A percentile compares a stretch with the other conserved stretches of the same genome.
Evolutionary conservation across 1,140 invertebrate species (phyloP).

Genomic region (Melitaea cinxia): DNA sequence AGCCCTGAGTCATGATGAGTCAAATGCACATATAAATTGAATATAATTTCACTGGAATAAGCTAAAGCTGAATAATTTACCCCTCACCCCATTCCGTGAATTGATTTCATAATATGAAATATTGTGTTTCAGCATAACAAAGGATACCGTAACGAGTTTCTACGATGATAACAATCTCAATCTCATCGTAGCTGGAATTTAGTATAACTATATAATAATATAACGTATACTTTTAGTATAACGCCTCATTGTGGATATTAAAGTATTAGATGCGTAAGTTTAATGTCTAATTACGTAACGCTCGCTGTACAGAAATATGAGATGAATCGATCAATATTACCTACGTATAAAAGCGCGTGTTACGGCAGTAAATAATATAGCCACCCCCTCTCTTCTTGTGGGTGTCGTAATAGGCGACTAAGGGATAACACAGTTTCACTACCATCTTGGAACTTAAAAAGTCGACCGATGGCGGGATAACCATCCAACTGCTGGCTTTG

Average conservation of each 20-base stretch:
- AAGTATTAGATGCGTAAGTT: neutral
- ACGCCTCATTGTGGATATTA: neutral
- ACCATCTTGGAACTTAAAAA: too few species aligned
- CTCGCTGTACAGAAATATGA: neutral
- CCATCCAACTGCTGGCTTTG: too few species aligned
- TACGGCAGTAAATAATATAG: too few species aligned
- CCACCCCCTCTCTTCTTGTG: too few species aligned
- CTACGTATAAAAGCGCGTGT: too few species aligned
- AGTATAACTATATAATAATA: too few species aligned
- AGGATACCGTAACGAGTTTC: constrained; percentile 27
- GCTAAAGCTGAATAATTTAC: constrained; percentile 32
- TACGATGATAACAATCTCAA: constrained; percentile 26
- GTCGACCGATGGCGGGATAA: too few species aligned
- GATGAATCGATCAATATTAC: too few species aligned
- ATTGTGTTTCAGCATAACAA: constrained; percentile 31
- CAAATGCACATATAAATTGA: constrained; percentile 17
- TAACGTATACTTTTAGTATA: constrained; percentile 10
- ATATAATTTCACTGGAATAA: constrained; percentile 23
- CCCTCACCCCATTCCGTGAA: constrained; percentile 28
- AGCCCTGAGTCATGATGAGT: constrained; percentile 28
- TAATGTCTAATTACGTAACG: neutral
- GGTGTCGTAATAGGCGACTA: too few species aligned
- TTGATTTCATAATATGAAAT: constrained; percentile 32
- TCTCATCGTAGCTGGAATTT: constrained; percentile 20
- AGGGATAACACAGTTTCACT: too few species aligned